Evolutionary conservation across 2,113 vertebrate species (phyloP).

Genomic region (Myotis yumanensis): DNA sequence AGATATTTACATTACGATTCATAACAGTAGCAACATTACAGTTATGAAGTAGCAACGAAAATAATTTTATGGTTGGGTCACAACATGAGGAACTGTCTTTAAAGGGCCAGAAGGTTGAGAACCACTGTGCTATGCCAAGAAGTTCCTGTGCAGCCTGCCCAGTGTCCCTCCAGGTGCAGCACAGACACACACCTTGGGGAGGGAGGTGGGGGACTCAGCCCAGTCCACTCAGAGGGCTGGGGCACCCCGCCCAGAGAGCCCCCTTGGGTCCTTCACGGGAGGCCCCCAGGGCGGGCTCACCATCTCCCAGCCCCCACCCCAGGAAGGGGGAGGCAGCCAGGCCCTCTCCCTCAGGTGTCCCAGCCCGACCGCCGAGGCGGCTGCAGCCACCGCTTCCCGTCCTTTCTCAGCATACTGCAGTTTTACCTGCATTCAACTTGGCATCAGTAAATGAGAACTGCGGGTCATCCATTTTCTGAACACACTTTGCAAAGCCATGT

Average conservation of each 20-base stretch:
- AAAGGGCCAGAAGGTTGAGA: too few relatives aligned
- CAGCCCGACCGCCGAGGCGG: neutral
- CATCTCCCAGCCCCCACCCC: neutral
- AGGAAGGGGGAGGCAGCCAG: neutral
- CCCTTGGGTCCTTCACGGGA: neutral
- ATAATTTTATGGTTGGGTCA: too few relatives aligned
- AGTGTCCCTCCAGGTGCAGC: accelerated
- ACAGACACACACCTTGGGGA: too few relatives aligned
- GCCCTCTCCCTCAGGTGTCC: accelerated
- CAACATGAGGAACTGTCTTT: too few relatives aligned
- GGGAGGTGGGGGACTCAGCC: neutral
- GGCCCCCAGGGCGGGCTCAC: neutral
- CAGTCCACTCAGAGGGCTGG: neutral
- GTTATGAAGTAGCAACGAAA: too few relatives aligned
- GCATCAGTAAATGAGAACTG: neutral
- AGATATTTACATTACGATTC: too few relatives aligned
- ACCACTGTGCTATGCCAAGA: neutral
- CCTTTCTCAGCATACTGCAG: accelerated
- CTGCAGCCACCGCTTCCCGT: too few relatives aligned
- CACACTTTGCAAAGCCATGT: neutral
- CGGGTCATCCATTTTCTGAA: accelerated
- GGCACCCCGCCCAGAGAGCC: neutral
- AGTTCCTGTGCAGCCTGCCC: neutral
- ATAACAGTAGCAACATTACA: too few relatives aligned
- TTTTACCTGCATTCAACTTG: too few relatives aligned